These are phyloP conservation scores for Gnatocerus cornutus DNA, from an alignment of 2,888 invertebrate species.

Conservation along the genomic window DNA sequence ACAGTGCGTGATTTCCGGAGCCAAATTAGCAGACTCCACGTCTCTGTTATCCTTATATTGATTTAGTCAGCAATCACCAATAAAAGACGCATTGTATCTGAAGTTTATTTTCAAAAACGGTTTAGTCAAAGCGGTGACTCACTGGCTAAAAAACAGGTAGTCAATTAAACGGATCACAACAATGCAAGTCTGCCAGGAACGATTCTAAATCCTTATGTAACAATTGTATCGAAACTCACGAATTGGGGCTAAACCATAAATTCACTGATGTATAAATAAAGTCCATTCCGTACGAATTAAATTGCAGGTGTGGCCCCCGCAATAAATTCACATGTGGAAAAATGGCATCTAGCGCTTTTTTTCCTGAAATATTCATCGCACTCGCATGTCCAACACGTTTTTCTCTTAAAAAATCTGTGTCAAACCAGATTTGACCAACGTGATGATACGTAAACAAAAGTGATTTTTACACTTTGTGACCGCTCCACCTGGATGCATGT, in stretches of 20 bases:
- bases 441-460: conserved; percentile 32
- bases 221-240: too few species aligned
- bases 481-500: not conserved
- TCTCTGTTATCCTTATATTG: conserved; percentile 14
- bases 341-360: not conserved
- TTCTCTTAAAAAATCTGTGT: conserved; percentile 24
- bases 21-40: not conserved
- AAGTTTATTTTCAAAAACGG: not conserved
- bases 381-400: not conserved
- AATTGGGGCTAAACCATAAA: not conserved
- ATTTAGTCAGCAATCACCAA: conserved; percentile 1
- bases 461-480: not conserved
- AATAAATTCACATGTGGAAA: conserved; percentile 1
- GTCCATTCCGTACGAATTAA: conserved; percentile 3
- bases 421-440: conserved; percentile 31
- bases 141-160: conserved; percentile 32
- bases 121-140: conserved; percentile 23
- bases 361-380: not conserved
- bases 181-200: not conserved
- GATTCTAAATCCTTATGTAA: not conserved
- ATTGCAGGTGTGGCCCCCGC: conserved; percentile 34
- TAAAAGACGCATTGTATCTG: not conserved
- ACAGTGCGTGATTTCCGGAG: conserved; percentile 3
- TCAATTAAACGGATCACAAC: conserved; percentile 33
- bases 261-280: not conserved